Base-by-base conservation (phyloP, 2,888 invertebrate genomes). In the Sabellastarte sp. region DNA sequence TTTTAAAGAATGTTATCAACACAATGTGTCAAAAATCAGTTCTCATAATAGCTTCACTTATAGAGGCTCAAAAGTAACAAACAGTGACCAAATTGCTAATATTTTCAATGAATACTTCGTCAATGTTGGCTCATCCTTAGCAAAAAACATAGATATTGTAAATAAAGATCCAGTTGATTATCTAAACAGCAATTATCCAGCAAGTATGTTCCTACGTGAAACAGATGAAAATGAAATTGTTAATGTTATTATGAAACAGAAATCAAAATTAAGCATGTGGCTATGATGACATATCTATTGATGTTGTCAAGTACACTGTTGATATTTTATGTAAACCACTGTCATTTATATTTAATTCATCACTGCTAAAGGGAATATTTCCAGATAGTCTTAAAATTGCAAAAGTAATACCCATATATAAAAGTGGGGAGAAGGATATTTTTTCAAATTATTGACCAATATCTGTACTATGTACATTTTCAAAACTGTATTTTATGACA, bases 401-500 rank as follows among this genome's bases (percentile, higher is more conserved):
- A 28, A 55, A 55, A 29, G 3, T 24, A 32, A 32, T 32, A 15
- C 57, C 32, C 3, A n/a, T 32, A n/a, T 57, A 32, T 32, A 32
- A 57, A 29, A 32, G n/a, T 28, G n/a, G 32, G 2, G 57, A 3
- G n/a, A 57, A 20, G 5, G 31, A 4, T 20, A n/a, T 1, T 3
- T 57, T 57, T 57, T 24, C 20, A 32, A 30, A 57, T 57, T 57
- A 57, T 32, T n/a, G 57, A 32, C 57, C 57, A 31, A 32, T 57
- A 32, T 57, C 32, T 31, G 3, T 29, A 32, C 29, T 57, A 24
- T n/a, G 32, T 26, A 20, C 26, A 29, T 28, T 55, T 55, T 55
- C 56, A 4, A 55, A 55, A 55, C 20, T 24, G 29, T n/a, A 28
- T 24, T 24, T 24, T 28, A 55, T 28, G 29, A 20, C 29, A 20